A percentile compares a stretch with the other conserved stretches of the same genome.
phyloP scores from a whole-genome alignment of 2,113 vertebrate species.

The Brachyhypopomus gauderio region DNA sequence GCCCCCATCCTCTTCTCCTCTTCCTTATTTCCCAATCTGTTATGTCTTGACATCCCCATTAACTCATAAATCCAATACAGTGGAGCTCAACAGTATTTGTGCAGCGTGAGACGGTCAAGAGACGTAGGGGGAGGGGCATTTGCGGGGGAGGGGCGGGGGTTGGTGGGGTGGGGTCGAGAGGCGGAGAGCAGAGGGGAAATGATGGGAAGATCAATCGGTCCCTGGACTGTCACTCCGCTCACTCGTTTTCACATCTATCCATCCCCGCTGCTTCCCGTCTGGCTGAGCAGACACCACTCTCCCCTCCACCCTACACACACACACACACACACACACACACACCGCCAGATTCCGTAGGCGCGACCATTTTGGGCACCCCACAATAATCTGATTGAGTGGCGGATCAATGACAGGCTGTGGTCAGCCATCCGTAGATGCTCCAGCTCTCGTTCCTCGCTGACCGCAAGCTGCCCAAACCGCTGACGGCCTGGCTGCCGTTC shows the following conservation, averaged over 20 bases:
- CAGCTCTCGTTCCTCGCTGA: conserved; percentile 46
- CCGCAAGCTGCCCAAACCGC: conserved; percentile 56
- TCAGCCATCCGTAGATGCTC: conserved; percentile 57
- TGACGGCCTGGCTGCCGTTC: conserved; percentile 47
- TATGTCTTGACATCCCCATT: conserved; percentile 67
- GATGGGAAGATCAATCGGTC: conserved; percentile 62
- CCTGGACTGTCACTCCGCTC: conserved; percentile 63
- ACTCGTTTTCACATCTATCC: conserved; percentile 69
- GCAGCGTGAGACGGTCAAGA: conserved; percentile 33
- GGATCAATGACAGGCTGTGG: conserved; percentile 64
- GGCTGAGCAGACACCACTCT: conserved; percentile 34
- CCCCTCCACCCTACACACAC: background rate
- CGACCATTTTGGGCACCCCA: conserved; percentile 56
- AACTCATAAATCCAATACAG: conserved; percentile 70
- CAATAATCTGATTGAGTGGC: conserved; percentile 61
- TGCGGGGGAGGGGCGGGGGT: conserved; percentile 28
- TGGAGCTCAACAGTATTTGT: conserved; percentile 64
- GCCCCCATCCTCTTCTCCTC: conserved; percentile 40
- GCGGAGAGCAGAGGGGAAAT: conserved; percentile 49
- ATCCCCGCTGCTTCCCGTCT: conserved; percentile 37
- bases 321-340: too few species aligned
- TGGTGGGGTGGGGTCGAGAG: conserved; percentile 25
- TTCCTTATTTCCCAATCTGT: conserved; percentile 64
- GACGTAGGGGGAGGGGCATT: conserved; percentile 31
- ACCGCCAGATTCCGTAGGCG: conserved; percentile 54